Percentiles rank a stretch among this genome's conserved stretches.
phyloP scores from a whole-genome alignment of 2,113 vertebrate genomes.

The Leiothrix lutea region DNA sequence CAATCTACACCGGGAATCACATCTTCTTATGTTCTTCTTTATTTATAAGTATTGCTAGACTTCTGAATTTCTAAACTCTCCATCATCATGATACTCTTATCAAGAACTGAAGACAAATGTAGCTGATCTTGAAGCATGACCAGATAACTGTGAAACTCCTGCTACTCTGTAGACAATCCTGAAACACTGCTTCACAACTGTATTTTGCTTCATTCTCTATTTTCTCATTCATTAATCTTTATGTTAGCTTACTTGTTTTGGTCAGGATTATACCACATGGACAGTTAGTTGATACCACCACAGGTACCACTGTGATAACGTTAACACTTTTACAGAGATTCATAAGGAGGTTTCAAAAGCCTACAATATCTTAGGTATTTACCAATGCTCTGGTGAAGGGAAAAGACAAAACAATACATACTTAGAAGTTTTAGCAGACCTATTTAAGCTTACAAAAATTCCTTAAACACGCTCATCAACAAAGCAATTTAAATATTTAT shows the following conservation, averaged over 20 bases:
- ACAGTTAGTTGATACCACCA: not conserved
- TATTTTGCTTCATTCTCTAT: not conserved
- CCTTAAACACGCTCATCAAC: not conserved
- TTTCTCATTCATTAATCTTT: not conserved
- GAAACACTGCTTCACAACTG: not conserved
- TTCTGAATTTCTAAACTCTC: not conserved
- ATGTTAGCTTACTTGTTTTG: not conserved
- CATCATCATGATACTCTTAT: not conserved
- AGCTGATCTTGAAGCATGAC: not conserved
- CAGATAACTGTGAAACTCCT: not conserved
- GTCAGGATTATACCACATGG: not conserved
- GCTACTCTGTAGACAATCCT: not conserved
- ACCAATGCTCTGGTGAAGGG: not conserved
- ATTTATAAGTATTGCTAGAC: not conserved
- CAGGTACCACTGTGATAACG: not conserved
- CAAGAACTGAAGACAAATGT: not conserved
- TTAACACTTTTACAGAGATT: not conserved
- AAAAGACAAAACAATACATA: not conserved
- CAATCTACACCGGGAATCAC: not conserved
- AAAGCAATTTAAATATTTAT: not conserved
- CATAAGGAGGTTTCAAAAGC: not conserved
- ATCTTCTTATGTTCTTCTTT: not conserved
- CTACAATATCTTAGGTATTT: not conserved
- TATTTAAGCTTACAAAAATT: not conserved
- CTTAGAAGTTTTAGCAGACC: not conserved